These are phyloP conservation scores for Aphodius granarius DNA, from an alignment of 2,888 invertebrate species.

Conservation along the genomic window DNA sequence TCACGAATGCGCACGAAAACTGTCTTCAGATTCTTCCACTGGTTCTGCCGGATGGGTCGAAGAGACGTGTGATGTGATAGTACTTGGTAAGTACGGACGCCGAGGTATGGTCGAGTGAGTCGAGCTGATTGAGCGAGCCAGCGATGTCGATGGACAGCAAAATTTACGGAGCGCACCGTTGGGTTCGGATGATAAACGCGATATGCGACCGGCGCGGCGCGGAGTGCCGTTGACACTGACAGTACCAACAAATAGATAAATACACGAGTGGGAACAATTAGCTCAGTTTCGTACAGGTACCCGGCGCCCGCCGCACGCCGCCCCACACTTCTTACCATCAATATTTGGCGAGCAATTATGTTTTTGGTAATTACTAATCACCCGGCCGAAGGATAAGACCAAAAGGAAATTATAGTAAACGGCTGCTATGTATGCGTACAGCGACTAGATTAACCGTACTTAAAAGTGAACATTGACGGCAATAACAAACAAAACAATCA, in stretches of 20 bases:
- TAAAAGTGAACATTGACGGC: background rate
- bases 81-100: background rate
- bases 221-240: constrained; percentile 3
- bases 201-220: constrained; percentile 2
- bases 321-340: too few relatives aligned
- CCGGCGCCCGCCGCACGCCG: background rate
- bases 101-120: background rate
- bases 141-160: background rate
- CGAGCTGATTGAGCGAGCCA: background rate
- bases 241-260: constrained; percentile 13
- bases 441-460: background rate
- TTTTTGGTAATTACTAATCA: background rate
- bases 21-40: background rate
- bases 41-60: too few relatives aligned
- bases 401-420: background rate
- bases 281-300: constrained; percentile 7
- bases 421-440: background rate
- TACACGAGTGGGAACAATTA: constrained; percentile 4
- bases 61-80: background rate
- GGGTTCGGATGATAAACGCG: constrained; percentile 1
- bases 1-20: background rate
- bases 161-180: background rate
- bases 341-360: background rate
- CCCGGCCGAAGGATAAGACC: background rate
- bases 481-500: background rate